phyloP scores from a whole-genome alignment of 2,888 invertebrate species.

The Agriopis marginaria region DNA sequence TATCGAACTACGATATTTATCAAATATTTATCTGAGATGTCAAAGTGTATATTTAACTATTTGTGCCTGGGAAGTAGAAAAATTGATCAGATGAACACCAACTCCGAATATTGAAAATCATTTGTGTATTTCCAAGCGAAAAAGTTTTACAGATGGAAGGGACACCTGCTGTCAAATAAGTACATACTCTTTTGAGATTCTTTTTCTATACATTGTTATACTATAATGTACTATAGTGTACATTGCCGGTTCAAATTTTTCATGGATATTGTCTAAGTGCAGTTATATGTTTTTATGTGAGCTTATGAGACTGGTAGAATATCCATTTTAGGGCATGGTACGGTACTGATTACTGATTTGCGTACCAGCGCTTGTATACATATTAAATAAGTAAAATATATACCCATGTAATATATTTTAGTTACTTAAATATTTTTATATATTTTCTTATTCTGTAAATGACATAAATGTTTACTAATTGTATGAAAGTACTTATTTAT shows the following conservation, averaged over 20 bases:
- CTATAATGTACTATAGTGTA: neutral
- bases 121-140: neutral
- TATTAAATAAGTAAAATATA: neutral
- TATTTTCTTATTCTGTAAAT: neutral
- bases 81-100: neutral
- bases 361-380: neutral
- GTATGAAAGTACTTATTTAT: slow-evolving; percentile 8
- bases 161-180: too few relatives aligned
- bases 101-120: neutral
- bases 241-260: neutral
- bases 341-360: neutral
- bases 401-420: neutral
- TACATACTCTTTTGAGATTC: too few relatives aligned
- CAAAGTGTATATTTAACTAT: neutral
- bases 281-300: neutral
- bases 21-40: neutral
- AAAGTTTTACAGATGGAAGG: too few relatives aligned
- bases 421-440: neutral
- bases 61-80: neutral
- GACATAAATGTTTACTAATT: neutral
- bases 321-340: neutral
- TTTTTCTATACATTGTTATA: neutral
- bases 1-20: neutral
- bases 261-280: neutral
- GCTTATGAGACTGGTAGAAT: slow-evolving; percentile 5